Conservation (phyloP, 2,797 vertebrate species). For the Trematomus bernacchii region DNA sequence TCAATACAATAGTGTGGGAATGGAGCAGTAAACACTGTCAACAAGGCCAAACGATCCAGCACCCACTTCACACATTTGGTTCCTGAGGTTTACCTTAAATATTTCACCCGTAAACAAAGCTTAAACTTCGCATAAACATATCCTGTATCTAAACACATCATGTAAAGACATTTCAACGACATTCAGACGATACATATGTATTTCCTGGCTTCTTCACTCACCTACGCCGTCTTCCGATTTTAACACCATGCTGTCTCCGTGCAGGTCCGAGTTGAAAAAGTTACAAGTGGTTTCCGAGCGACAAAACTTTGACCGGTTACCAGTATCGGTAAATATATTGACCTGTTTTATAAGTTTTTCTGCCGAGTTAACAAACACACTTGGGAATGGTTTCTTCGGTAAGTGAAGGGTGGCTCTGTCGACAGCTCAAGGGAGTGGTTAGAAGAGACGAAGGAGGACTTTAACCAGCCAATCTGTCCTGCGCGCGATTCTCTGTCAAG, state of each 20-base stretch:
- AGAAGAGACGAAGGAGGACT: conserved; percentile 37
- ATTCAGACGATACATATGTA: background rate
- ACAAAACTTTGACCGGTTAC: conserved; percentile 21
- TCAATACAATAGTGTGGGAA: background rate
- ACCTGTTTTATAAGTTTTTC: background rate
- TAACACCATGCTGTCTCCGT: conserved; percentile 82
- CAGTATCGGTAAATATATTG: background rate
- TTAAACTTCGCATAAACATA: background rate
- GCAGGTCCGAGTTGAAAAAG: conserved; percentile 33
- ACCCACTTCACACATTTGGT: background rate
- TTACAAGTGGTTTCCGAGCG: conserved; percentile 40
- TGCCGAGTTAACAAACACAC: background rate
- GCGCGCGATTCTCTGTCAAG: conserved; percentile 26
- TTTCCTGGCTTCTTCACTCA: conserved; percentile 70
- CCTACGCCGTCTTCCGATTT: conserved; percentile 88
- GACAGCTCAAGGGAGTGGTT: conserved; percentile 73
- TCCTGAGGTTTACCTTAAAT: background rate
- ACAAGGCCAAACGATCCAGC: conserved; percentile 40
- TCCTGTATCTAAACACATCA: background rate
- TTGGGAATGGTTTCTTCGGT: background rate
- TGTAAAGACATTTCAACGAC: background rate
- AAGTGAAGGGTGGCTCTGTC: conserved; percentile 17
- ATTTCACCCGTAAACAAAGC: background rate
- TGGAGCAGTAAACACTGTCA: conserved; percentile 41
- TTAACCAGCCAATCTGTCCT: conserved; percentile 46